Conservation (phyloP, 2,888 invertebrate genomes). For the Ptychoptera albimana region DNA sequence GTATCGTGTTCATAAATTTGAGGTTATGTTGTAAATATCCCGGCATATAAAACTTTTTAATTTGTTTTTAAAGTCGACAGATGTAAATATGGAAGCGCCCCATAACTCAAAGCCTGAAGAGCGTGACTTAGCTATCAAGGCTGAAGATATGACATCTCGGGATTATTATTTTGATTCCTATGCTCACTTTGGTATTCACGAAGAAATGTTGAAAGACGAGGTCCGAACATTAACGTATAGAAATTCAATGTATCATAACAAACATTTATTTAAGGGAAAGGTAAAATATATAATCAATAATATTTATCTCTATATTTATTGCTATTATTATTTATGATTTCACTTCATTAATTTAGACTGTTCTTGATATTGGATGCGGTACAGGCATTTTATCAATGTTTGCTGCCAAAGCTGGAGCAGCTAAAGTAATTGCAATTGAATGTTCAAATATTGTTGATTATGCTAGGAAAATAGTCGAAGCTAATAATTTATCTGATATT, state of each 20-base stretch:
- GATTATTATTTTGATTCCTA: constrained; percentile 99
- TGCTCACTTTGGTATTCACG: constrained; percentile 99
- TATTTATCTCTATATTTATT: background rate
- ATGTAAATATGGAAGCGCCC: too few species aligned
- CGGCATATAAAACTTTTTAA: too few species aligned
- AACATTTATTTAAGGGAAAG: constrained; percentile 88
- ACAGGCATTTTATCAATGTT: constrained; percentile 99
- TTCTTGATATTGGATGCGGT: constrained; percentile 96
- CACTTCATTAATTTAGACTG: too few species aligned
- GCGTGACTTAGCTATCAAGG: constrained; percentile 9
- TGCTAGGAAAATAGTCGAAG: constrained; percentile 85
- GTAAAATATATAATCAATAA: constrained; percentile 24
- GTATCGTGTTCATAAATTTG: too few species aligned
- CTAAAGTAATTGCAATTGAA: constrained; percentile 90
- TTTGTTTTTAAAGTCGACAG: too few species aligned
- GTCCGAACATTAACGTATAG: constrained; percentile 95
- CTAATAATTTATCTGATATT: constrained; percentile 61
- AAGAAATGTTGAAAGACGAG: constrained; percentile 99
- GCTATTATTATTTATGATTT: background rate
- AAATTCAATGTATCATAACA: constrained; percentile 99
- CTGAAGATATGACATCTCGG: constrained; percentile 96
- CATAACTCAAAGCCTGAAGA: too few species aligned
- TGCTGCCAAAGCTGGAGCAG: constrained; percentile 96
- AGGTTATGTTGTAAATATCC: too few species aligned
- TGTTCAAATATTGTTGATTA: constrained; percentile 98